Conservation (phyloP, 2,797 vertebrate genomes). For the Gila robusta region DNA sequence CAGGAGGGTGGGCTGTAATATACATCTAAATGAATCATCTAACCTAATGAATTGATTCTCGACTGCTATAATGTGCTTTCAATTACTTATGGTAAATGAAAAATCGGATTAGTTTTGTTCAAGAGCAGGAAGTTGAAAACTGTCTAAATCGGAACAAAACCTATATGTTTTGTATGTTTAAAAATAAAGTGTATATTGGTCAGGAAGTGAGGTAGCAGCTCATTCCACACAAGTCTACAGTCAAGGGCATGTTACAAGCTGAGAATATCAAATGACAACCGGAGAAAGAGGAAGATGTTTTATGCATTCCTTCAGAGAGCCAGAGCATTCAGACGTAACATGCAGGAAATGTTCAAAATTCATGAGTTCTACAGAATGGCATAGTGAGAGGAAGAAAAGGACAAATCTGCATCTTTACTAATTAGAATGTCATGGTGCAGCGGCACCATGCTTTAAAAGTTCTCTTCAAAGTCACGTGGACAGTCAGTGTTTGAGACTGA, state of each 20-base stretch:
- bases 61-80: neutral
- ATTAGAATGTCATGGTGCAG: conserved; percentile 9
- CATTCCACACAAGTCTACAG: conserved; percentile 27
- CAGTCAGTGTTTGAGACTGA: neutral
- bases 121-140: neutral
- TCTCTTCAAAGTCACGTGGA: neutral
- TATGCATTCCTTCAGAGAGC: conserved; percentile 48
- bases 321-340: conserved; percentile 39
- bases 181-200: neutral
- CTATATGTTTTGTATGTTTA: neutral
- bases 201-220: conserved; percentile 56
- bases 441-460: neutral
- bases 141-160: neutral
- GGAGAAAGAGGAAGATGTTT: conserved; percentile 65
- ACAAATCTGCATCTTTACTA: conserved; percentile 19
- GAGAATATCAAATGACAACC: conserved; percentile 44
- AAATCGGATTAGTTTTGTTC: neutral
- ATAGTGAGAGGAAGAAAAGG: neutral
- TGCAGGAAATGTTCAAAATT: conserved; percentile 55
- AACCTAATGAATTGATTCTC: conserved; percentile 8
- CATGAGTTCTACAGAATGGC: conserved; percentile 39
- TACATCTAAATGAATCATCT: conserved; percentile 38
- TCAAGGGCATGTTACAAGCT: conserved; percentile 20
- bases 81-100: neutral
- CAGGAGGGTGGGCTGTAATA: conserved; percentile 1